Evolutionary conservation across 2,797 vertebrate species (phyloP).

Genomic region (Taenioides sp.): DNA sequence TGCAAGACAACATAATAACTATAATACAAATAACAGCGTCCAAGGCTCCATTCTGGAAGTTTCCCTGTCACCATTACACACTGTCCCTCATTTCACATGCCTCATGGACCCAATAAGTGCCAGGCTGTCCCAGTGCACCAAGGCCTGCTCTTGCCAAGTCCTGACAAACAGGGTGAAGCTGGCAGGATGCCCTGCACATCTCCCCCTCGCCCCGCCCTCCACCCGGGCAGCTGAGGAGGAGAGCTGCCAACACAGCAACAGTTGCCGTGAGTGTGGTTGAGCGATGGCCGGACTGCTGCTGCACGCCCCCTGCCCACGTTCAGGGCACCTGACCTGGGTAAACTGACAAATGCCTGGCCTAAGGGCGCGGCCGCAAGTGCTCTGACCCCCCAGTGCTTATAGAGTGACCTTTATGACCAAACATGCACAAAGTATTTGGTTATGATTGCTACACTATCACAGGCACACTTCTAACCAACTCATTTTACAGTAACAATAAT

Average conservation of each 20-base stretch:
- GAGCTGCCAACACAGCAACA: conserved; percentile 62
- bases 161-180: conserved; percentile 60
- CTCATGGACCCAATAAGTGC: conserved; percentile 53
- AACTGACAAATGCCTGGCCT: conserved; percentile 72
- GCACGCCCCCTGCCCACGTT: conserved; percentile 48
- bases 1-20: not conserved
- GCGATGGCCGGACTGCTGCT: conserved; percentile 67
- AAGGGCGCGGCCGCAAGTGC: conserved; percentile 43
- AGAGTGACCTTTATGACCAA: conserved; percentile 34
- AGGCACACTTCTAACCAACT: conserved; percentile 6
- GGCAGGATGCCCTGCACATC: conserved; percentile 41
- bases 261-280: conserved; percentile 65
- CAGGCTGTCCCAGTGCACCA: conserved; percentile 64
- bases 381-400: conserved; percentile 33
- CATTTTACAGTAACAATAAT: not conserved
- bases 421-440: not conserved
- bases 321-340: conserved; percentile 70
- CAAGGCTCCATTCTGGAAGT: conserved; percentile 5
- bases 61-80: conserved; percentile 17
- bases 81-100: conserved; percentile 45
- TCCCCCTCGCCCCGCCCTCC: conserved; percentile 7
- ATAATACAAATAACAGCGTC: conserved; percentile 5
- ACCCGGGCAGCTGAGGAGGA: conserved; percentile 63
- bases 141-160: conserved; percentile 45
- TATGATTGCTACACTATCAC: conserved; percentile 9